Percentiles rank a stretch among this genome's conserved stretches.
phyloP scores from a whole-genome alignment of 2,113 vertebrate genomes.

The Heloderma charlesbogerti region DNA sequence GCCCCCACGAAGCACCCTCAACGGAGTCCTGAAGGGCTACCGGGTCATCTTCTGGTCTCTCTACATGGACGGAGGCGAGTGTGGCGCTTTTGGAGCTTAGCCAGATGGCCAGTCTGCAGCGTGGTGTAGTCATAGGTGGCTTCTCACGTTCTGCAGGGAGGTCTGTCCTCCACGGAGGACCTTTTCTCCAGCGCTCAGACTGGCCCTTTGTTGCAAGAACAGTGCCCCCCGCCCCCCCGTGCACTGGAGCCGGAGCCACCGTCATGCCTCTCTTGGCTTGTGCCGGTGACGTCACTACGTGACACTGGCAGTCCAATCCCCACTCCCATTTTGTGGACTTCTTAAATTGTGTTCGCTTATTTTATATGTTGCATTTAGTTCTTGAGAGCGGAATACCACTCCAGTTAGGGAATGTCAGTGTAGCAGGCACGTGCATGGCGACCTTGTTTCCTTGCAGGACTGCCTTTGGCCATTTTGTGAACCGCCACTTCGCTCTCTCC shows the following conservation, averaged over 20 bases:
- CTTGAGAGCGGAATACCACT: background rate
- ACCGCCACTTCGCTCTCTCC: too few relatives aligned
- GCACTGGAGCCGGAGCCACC: too few relatives aligned
- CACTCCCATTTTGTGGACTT: background rate
- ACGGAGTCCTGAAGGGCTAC: conserved; percentile 97
- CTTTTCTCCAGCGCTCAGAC: too few relatives aligned
- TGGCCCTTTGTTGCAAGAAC: too few relatives aligned
- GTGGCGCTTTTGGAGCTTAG: background rate
- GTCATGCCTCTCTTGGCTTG: too few relatives aligned
- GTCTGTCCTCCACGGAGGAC: background rate
- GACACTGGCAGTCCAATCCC: background rate
- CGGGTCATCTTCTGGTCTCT: conserved; percentile 98
- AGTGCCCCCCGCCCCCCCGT: too few relatives aligned
- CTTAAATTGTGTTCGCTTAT: background rate
- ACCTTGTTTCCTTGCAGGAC: background rate
- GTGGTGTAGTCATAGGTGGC: too few relatives aligned
- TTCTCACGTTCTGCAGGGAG: background rate
- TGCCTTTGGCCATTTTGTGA: background rate
- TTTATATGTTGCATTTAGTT: background rate
- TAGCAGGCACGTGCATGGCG: background rate
- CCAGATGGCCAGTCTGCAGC: background rate
- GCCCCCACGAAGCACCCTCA: conserved; percentile 94
- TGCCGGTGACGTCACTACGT: too few relatives aligned
- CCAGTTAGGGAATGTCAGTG: background rate
- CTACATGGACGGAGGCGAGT: conserved; percentile 94